Evolutionary conservation across 2,113 vertebrate genomes (phyloP).

Genomic region (Chaenocephalus aceratus): DNA sequence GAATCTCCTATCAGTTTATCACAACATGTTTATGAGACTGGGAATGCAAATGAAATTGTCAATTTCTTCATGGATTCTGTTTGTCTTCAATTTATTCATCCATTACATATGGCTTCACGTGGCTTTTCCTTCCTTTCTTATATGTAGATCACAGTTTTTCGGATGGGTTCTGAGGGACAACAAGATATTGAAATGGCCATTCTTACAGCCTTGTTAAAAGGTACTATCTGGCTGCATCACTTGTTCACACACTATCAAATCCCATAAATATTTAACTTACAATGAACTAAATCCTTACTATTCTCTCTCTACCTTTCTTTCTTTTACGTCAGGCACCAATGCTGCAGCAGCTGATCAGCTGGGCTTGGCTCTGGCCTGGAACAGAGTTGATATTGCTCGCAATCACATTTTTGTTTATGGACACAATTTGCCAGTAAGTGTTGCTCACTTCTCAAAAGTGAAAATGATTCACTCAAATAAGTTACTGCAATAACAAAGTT

Average conservation of each 20-base stretch:
- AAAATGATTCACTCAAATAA: slow-evolving; percentile 2
- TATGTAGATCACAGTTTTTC: slow-evolving; percentile 94
- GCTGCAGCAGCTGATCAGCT: slow-evolving; percentile 96
- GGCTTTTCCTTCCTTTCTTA: slow-evolving; percentile 25
- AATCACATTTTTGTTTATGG: slow-evolving; percentile 99
- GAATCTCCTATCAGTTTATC: slow-evolving; percentile 7
- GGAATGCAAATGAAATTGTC: not conserved
- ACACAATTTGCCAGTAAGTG: slow-evolving; percentile 94
- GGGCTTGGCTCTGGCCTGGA: slow-evolving; percentile 97
- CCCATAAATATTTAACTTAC: not conserved
- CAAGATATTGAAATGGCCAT: slow-evolving; percentile 99
- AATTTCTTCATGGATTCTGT: slow-evolving; percentile 6
- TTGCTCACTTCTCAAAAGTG: not conserved
- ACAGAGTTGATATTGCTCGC: slow-evolving; percentile 97
- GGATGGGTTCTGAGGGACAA: slow-evolving; percentile 96
- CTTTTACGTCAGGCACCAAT: slow-evolving; percentile 90
- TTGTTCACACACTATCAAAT: not conserved
- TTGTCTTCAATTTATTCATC: not conserved
- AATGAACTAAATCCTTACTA: not conserved
- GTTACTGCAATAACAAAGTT: not conserved
- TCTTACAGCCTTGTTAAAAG: slow-evolving; percentile 97
- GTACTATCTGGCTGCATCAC: slow-evolving; percentile 77
- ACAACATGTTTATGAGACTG: slow-evolving; percentile 2
- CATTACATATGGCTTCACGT: not conserved
- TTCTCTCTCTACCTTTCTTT: not conserved